These are phyloP conservation scores for Tor tambroides DNA, from an alignment of 2,113 vertebrate genomes.

Conservation along the genomic window DNA sequence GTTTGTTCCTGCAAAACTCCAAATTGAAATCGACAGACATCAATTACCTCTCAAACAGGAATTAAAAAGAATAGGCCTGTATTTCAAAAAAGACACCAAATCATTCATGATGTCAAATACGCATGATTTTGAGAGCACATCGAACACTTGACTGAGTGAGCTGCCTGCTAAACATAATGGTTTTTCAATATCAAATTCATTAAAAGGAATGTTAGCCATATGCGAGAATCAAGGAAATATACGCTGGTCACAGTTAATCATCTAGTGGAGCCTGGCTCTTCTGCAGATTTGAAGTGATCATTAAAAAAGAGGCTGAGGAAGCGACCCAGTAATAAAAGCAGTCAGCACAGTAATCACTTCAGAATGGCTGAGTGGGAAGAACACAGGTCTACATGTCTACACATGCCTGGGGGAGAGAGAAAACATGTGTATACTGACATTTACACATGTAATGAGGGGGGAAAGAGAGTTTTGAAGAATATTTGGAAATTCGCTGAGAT, in stretches of 20 bases:
- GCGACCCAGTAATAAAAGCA: slow-evolving; percentile 52
- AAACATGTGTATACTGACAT: neutral
- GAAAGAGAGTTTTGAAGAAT: neutral
- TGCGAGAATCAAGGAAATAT: slow-evolving; percentile 22
- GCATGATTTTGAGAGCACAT: neutral
- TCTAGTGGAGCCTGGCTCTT: slow-evolving; percentile 1
- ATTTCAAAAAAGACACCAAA: slow-evolving; percentile 1
- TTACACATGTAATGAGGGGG: neutral
- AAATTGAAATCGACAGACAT: neutral
- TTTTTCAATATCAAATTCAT: slow-evolving; percentile 12
- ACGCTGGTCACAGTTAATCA: slow-evolving; percentile 25
- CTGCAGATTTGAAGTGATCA: slow-evolving; percentile 47
- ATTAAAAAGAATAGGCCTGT: neutral
- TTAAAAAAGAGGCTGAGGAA: slow-evolving; percentile 51
- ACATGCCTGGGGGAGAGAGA: neutral
- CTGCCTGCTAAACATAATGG: neutral
- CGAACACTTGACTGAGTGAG: neutral
- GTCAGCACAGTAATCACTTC: slow-evolving; percentile 51
- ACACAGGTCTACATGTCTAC: slow-evolving; percentile 26
- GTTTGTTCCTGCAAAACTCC: neutral
- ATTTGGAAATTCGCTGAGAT: neutral
- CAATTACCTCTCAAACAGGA: neutral
- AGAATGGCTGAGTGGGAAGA: slow-evolving; percentile 27
- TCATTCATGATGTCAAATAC: slow-evolving; percentile 21
- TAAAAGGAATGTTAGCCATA: slow-evolving; percentile 30